Percentiles rank a stretch among this genome's conserved stretches.
These are phyloP conservation scores for Pseudomyrmex gracilis DNA, from an alignment of 1,140 invertebrate species.

Conservation along the genomic window DNA sequence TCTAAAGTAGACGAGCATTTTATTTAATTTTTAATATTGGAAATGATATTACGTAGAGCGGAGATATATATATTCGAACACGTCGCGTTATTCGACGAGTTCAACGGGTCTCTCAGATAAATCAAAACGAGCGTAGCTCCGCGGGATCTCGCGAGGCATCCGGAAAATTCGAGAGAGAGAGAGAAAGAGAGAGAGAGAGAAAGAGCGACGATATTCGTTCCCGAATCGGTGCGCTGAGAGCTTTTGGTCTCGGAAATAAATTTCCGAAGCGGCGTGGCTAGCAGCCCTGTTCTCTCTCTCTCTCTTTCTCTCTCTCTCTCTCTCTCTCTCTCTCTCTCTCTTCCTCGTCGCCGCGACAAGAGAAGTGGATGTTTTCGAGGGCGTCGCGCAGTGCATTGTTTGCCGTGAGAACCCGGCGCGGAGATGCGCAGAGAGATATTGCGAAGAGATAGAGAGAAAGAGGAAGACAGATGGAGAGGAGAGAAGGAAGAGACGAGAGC, in stretches of 20 bases:
- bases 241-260: slow-evolving; percentile 75
- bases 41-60: neutral
- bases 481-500: slow-evolving; percentile 56
- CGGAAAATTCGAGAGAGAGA: slow-evolving; percentile 56
- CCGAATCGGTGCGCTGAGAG: slow-evolving; percentile 69
- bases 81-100: slow-evolving; percentile 32
- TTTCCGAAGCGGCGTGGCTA: slow-evolving; percentile 72
- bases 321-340: slow-evolving; percentile 48
- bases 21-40: neutral
- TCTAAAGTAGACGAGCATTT: no score
- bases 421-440: slow-evolving; percentile 78
- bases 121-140: slow-evolving; percentile 37
- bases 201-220: slow-evolving; percentile 58
- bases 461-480: slow-evolving; percentile 59
- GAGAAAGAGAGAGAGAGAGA: no score
- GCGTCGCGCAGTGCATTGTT: slow-evolving; percentile 79
- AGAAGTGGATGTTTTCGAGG: slow-evolving; percentile 80
- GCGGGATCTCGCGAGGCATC: slow-evolving; percentile 43
- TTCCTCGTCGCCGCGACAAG: slow-evolving; percentile 71
- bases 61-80: slow-evolving; percentile 13
- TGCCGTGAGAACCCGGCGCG: slow-evolving; percentile 77
- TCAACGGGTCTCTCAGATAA: slow-evolving; percentile 21
- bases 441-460: slow-evolving; percentile 71
- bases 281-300: slow-evolving; percentile 54
- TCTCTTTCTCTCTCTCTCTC: slow-evolving; percentile 55